A percentile compares a stretch with the other conserved stretches of the same genome.
Evolutionary conservation across 2,888 invertebrate genomes (phyloP).

Genomic region (Drosophila pseudotalamancana): DNA sequence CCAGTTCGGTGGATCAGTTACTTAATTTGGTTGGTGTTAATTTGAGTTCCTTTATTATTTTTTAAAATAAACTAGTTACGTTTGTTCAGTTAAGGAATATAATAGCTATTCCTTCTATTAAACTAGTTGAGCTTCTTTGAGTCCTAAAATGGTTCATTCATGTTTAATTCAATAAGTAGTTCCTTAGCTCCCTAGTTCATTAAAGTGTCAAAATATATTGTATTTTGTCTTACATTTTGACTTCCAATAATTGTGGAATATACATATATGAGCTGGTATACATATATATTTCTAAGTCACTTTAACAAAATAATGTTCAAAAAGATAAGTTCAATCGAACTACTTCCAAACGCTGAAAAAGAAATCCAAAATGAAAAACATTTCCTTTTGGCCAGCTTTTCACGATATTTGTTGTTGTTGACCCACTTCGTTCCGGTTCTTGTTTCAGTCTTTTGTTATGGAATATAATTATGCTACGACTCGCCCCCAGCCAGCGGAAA

Average conservation of each 20-base stretch:
- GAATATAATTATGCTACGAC: slow-evolving; percentile 27
- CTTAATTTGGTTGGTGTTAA: no score
- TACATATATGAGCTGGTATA: no score
- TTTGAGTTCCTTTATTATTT: not conserved
- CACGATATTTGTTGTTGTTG: not conserved
- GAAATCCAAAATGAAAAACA: not conserved
- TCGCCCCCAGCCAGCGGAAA: slow-evolving; percentile 42
- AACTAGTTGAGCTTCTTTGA: no score
- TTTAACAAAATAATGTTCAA: not conserved
- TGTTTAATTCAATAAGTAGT: not conserved
- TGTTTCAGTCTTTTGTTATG: slow-evolving; percentile 7
- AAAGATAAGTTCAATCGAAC: not conserved
- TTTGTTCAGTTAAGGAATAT: no score
- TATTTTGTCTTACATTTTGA: not conserved
- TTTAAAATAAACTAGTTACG: no score
- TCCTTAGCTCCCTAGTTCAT: not conserved
- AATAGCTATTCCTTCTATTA: no score
- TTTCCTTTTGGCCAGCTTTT: not conserved
- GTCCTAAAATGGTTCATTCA: not conserved
- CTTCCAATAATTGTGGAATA: no score
- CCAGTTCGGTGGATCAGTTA: no score
- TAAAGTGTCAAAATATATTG: no score
- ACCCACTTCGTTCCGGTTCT: slow-evolving; percentile 9
- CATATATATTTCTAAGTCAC: not conserved
- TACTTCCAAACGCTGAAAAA: not conserved